Evolutionary conservation across 2,797 vertebrate genomes (phyloP).

Genomic region (Myotis vivesi): DNA sequence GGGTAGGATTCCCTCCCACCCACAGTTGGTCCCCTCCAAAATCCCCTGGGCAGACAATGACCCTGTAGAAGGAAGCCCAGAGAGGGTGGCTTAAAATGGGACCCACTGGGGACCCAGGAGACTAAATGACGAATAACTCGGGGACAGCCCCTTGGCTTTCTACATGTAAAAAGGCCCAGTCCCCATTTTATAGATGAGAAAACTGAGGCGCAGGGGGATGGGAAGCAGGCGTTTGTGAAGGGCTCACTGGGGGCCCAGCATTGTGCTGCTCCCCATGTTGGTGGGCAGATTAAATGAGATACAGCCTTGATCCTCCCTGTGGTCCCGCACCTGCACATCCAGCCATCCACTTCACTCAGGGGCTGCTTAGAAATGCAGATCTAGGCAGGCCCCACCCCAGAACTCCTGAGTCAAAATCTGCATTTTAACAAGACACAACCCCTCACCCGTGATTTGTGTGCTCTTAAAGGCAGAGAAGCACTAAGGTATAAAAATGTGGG

Average conservation of each 20-base stretch:
- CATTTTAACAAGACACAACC: neutral
- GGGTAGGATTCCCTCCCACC: neutral
- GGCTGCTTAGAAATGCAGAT: neutral
- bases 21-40: neutral
- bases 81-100: neutral
- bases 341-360: neutral
- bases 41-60: neutral
- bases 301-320: rapidly evolving
- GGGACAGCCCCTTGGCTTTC: neutral
- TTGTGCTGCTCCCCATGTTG: rapidly evolving
- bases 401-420: neutral
- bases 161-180: neutral
- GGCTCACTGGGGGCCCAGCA: rapidly evolving
- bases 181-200: neutral
- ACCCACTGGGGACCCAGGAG: neutral
- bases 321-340: rapidly evolving
- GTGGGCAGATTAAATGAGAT: neutral
- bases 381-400: neutral
- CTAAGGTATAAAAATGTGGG: neutral
- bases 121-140: neutral
- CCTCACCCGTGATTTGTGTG: rapidly evolving
- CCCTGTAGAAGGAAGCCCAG: neutral
- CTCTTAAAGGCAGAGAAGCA: neutral
- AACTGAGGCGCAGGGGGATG: neutral
- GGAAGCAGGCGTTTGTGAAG: neutral